A percentile compares a stretch with the other conserved stretches of the same genome.
Evolutionary conservation across 2,888 invertebrate species (phyloP).

Genomic region (Odontothrips loti): DNA sequence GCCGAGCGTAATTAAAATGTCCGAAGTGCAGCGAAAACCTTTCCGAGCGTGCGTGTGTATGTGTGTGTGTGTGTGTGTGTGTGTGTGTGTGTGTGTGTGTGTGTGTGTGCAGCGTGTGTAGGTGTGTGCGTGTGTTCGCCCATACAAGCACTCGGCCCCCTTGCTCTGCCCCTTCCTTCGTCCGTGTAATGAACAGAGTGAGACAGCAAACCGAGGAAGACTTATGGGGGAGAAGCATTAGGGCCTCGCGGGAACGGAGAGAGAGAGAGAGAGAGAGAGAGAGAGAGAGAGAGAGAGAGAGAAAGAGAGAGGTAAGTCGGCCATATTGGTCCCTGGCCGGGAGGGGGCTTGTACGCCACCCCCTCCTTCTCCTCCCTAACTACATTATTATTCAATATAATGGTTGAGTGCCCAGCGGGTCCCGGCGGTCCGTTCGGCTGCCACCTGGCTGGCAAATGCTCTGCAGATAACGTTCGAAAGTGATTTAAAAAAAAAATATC

Average conservation of each 20-base stretch:
- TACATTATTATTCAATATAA: conserved; percentile 26
- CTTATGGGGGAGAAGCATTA: not conserved
- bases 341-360: not conserved
- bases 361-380: not conserved
- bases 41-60: too few species aligned
- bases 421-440: not conserved
- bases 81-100: too few species aligned
- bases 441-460: not conserved
- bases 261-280: not conserved
- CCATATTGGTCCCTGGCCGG: not conserved
- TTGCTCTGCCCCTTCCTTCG: too few species aligned
- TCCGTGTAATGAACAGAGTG: not conserved
- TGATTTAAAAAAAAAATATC: too few species aligned
- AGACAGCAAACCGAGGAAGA: not conserved
- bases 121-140: too few species aligned
- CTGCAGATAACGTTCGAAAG: too few species aligned
- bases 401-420: conserved; percentile 11
- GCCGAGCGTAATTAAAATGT: not conserved
- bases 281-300: not conserved
- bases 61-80: too few species aligned
- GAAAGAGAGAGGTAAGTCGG: not conserved
- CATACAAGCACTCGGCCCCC: too few species aligned
- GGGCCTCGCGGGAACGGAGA: too few species aligned
- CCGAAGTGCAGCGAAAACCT: not conserved
- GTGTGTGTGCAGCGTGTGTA: too few species aligned